These are phyloP conservation scores for Ischnura elegans DNA, from an alignment of 2,888 invertebrate genomes.

Conservation along the genomic window DNA sequence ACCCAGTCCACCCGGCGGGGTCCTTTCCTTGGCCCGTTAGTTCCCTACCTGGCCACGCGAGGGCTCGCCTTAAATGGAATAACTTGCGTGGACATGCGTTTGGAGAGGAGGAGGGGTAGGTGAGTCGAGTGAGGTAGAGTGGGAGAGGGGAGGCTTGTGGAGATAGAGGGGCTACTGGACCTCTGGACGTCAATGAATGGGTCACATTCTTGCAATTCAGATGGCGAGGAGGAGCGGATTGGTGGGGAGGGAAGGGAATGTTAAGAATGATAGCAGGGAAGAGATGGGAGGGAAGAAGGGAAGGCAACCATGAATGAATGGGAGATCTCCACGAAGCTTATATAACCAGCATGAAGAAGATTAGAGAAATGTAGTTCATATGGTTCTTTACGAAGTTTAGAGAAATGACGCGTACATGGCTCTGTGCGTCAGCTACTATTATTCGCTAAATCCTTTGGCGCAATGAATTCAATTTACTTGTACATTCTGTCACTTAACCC, in stretches of 20 bases:
- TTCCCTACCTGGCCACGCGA: not conserved
- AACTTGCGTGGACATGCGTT: not conserved
- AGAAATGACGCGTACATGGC: no score
- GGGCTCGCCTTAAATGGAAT: not conserved
- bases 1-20: not conserved
- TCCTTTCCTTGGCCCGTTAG: not conserved
- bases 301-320: not conserved
- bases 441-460: no score
- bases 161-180: not conserved
- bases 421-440: no score
- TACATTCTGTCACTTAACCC: no score
- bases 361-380: no score
- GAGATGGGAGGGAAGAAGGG: not conserved
- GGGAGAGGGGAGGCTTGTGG: constrained; percentile 6
- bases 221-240: not conserved
- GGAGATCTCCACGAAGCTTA: no score
- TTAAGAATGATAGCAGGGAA: not conserved
- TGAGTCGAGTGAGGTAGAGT: not conserved
- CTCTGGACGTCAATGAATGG: constrained; percentile 54
- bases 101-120: not conserved
- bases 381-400: no score
- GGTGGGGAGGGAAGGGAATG: not conserved
- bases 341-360: no score
- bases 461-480: no score
- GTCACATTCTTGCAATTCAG: constrained; percentile 25